Evolutionary conservation across 2,797 vertebrate species (phyloP), one percentile per base, ranked within the genome.

Genomic region (Clarias fuscus): DNA sequence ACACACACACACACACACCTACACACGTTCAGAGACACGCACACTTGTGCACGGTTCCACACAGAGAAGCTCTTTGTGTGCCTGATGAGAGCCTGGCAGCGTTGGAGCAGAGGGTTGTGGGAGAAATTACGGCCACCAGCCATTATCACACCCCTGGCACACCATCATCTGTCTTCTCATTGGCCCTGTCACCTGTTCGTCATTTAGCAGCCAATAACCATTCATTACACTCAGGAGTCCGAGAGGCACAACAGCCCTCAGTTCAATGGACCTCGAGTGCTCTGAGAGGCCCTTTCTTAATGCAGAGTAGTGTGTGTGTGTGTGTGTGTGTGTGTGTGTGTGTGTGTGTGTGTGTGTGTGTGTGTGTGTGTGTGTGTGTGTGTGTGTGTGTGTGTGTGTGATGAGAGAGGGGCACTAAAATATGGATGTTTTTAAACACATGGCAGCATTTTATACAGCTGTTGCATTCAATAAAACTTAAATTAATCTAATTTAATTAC

Each of bases 41-140:
- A 62, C n/a, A 33, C 48, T 58, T 15, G 64, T 37, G 58, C 80
- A 77, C 81, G 67, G 40, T 22, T 30, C 24, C 68, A 84, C 85
- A 90, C 89, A 95, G 91, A 95, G 96, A 95, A 93, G 93, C 92
- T 94, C 96, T 97, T 98, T 97, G 97, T 98, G 95, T 96, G 95
- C 92, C 93, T 94, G 93, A 82, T 94, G 94, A 93, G 90, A 87
- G 90, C 95, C 94, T 96, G 93, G 95, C 96, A 93, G 96, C 93
- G 94, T 92, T 91, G 92, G 92, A 93, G 93, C 68, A 53, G 48
- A 79, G 92, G 92, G 95, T 93, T 93, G 94, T 48, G 61, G 68
- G 93, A 94, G 94, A 95, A 96, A 96, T 97, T 96, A 95, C 94
- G 93, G 93, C 95, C 93, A 91, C 94, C 91, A 95, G 82, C 85